These are phyloP conservation scores for Aproaerema taeniolella DNA, from an alignment of 2,888 invertebrate species.

Conservation along the genomic window DNA sequence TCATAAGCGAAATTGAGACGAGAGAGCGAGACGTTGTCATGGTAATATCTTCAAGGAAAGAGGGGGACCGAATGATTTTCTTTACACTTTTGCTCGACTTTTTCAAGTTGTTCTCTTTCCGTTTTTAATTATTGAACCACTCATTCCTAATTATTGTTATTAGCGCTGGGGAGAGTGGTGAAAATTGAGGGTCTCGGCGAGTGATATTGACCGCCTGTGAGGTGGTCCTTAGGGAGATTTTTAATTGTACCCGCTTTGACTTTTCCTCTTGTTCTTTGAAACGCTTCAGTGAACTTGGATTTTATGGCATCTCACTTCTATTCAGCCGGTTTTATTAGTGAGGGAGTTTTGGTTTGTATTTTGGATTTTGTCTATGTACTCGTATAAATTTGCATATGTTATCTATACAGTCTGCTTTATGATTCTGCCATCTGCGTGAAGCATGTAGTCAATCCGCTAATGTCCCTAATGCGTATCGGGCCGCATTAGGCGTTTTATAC, in stretches of 20 bases:
- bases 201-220: conserved; percentile 73
- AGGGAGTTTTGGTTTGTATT: conserved; percentile 24
- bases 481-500: conserved; percentile 66
- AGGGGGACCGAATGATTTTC: conserved; percentile 42
- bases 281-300: conserved; percentile 69
- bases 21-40: conserved; percentile 37
- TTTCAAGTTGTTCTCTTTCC: conserved; percentile 72
- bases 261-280: conserved; percentile 70
- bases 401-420: too few species aligned
- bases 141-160: conserved; percentile 79
- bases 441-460: conserved; percentile 62
- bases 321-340: conserved; percentile 49
- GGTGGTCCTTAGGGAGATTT: conserved; percentile 63
- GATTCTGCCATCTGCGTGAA: too few species aligned
- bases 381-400: neutral
- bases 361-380: neutral
- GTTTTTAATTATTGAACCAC: conserved; percentile 80
- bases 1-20: conserved; percentile 58
- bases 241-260: conserved; percentile 73
- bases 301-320: conserved; percentile 61
- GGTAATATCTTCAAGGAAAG: conserved; percentile 26
- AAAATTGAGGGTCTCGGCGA: conserved; percentile 72
- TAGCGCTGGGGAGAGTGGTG: conserved; percentile 74
- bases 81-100: conserved; percentile 48
- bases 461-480: conserved; percentile 64